Base-by-base conservation (phyloP, 2,888 invertebrate species). In the Liopterus haemorrhoidalis region DNA sequence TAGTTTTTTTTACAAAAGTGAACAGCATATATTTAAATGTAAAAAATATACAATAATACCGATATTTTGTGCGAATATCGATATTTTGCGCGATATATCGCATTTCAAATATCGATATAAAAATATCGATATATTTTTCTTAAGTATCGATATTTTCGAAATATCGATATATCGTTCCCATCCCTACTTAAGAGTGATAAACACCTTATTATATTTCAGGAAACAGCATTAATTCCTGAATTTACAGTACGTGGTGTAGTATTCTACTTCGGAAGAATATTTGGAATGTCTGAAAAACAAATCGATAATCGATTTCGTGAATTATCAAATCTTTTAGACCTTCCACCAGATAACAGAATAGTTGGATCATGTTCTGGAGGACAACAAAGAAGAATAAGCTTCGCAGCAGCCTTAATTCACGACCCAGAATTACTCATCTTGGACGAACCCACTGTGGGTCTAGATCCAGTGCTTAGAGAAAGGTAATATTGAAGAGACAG, bases 361-460 rank as follows among this genome's bases (percentile, higher is more conserved):
- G 50, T 45, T 2, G 31, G 24, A 4, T 25, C 81, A 47, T 74
- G 84, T 59, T 91, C 91, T 54, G 94, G 94, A 4, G 94, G 94
- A 0, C 93, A 94, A 65, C 89, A 91, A 67, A 71, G 94, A 48
- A 72, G 94, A 39, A 84, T 93, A 0, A 93, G 93, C 0, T 79
- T 94, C 53, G 91, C 92, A 0, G 87, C 86, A 4, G 89, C 93
- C 0, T 69, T 94, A 60, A 78, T 94, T 0, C 92, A 93, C 60
- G 85, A 84, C 54, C 93, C 94, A 0, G 86, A 91, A 63, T 67
- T 94, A 20, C 70, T 94, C 19, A 91, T 94, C 48, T 68, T 94
- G 57, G 94, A 94, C 60, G 94, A 94, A 62, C 93, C 93, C 0
- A 94, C 93, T 0, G 93, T 92, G n/a, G 94, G 93, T 0, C 73